A percentile compares a stretch with the other conserved stretches of the same genome.
Conservation (phyloP, 1,140 invertebrate species). For the Atta cephalotes region DNA sequence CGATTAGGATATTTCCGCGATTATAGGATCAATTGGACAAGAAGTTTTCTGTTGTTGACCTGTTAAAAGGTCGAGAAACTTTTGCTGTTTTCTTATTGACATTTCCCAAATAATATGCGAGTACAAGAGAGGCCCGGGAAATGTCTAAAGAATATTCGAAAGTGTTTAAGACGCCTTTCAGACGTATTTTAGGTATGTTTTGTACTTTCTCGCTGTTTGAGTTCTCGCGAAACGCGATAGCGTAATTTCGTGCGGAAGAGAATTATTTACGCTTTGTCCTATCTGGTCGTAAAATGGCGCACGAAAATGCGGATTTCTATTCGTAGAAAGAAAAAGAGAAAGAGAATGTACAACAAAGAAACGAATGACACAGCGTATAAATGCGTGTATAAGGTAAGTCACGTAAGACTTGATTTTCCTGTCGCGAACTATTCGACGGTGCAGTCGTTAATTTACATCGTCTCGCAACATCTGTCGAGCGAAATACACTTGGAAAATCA, state of each 20-base stretch:
- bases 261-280: conserved; percentile 10
- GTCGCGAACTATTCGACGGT: not conserved
- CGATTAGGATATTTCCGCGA: conserved; percentile 2
- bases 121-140: not conserved
- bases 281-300: conserved; percentile 5
- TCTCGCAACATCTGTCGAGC: not conserved
- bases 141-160: not conserved
- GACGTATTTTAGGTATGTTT: not conserved
- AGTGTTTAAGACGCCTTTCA: not conserved
- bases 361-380: conserved; percentile 10
- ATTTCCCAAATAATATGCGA: conserved; percentile 11
- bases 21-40: not conserved
- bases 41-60: not conserved
- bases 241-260: not conserved
- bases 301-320: not conserved
- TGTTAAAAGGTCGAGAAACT: not conserved
- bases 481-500: not conserved
- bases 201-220: not conserved
- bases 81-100: not conserved
- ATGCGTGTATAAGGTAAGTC: not conserved
- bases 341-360: not conserved
- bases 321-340: not conserved
- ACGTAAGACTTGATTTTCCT: not conserved
- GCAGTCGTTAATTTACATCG: not conserved
- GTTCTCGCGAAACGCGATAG: conserved; percentile 17